A percentile compares a stretch with the other conserved stretches of the same genome.
Conservation (phyloP, 1,140 invertebrate genomes). For the Drosophila auraria region DNA sequence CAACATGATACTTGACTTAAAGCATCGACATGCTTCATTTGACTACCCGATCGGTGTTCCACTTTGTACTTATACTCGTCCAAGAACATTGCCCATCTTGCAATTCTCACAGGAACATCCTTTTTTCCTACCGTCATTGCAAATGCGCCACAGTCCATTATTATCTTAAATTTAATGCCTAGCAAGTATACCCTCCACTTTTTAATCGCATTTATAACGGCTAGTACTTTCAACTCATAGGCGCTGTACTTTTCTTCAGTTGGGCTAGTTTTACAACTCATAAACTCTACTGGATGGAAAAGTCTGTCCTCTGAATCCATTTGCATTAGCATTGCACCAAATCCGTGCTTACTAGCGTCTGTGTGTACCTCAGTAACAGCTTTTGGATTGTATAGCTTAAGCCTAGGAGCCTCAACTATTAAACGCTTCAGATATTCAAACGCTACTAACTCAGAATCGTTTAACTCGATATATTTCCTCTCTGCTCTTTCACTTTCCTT, state of each 20-base stretch:
- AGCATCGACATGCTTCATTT: neutral
- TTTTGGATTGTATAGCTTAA: neutral
- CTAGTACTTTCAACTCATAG: neutral
- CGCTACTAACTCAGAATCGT: too few relatives aligned
- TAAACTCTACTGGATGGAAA: neutral
- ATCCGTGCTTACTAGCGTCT: neutral
- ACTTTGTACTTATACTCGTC: neutral
- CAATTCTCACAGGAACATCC: neutral
- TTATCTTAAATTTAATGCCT: neutral
- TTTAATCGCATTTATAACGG: neutral
- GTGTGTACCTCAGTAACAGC: neutral
- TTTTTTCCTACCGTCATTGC: neutral
- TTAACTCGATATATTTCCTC: too few relatives aligned
- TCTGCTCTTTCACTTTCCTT: too few relatives aligned
- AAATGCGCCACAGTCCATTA: slow-evolving; percentile 1
- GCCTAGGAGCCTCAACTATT: neutral
- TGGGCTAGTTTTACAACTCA: neutral
- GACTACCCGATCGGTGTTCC: neutral
- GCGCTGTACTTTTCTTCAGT: neutral
- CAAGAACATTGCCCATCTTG: neutral
- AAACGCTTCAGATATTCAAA: neutral
- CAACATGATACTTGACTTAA: too few relatives aligned
- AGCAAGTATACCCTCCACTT: neutral
- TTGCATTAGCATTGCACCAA: neutral
- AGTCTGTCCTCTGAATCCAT: neutral